A percentile compares a stretch with the other conserved stretches of the same genome.
Conservation (phyloP, 2,797 vertebrate species). For the Sibirionetta formosa region DNA sequence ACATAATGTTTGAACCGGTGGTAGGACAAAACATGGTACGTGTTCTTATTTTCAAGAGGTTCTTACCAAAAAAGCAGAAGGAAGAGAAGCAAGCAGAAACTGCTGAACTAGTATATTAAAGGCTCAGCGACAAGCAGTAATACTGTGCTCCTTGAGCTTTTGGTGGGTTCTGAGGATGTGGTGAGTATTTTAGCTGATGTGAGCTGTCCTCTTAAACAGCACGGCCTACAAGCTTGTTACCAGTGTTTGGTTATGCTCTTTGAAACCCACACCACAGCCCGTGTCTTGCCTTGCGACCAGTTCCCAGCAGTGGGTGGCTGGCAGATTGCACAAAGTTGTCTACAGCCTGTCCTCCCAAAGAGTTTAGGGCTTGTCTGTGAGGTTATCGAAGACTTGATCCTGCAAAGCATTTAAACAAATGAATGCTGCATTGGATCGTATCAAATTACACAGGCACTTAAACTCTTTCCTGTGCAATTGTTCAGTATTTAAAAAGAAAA, state of each 20-base stretch:
- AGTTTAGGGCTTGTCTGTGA: background rate
- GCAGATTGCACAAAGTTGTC: background rate
- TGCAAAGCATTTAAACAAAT: background rate
- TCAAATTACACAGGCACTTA: background rate
- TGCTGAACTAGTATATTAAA: background rate
- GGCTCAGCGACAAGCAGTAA: background rate
- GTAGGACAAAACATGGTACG: background rate
- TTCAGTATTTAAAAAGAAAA: background rate
- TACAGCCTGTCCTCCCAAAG: background rate
- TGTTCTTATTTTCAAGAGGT: background rate
- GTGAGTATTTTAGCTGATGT: background rate
- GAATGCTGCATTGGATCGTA: background rate
- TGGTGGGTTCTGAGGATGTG: background rate
- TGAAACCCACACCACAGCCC: background rate
- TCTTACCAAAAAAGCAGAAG: background rate
- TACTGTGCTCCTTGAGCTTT: background rate
- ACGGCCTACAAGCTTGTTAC: background rate
- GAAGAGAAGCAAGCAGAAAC: background rate
- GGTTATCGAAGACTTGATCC: background rate
- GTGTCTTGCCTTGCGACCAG: background rate
- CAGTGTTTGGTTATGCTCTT: background rate
- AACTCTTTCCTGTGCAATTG: background rate
- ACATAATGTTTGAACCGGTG: background rate
- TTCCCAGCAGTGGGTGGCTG: background rate
- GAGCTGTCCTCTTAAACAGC: background rate